Base-by-base conservation (phyloP, 2,113 vertebrate genomes). In the Ceyx cyanopectus region DNA sequence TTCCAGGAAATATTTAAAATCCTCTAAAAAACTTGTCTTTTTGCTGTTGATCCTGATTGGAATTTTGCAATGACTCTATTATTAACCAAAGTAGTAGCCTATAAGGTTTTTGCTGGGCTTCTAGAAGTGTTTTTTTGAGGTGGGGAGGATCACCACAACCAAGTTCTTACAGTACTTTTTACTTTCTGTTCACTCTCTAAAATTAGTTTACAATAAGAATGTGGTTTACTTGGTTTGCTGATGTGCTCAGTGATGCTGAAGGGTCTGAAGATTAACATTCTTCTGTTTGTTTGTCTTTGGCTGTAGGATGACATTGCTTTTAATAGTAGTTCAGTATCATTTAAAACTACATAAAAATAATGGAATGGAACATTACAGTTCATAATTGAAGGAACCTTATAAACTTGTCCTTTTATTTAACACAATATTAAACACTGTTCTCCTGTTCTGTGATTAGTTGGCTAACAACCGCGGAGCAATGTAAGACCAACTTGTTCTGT, bases 141-240 rank as follows among this genome's bases (percentile, higher is more conserved):
- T 3, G 0, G 0, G 4, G 0, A 27, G 0, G 2, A 19, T 82
- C 2, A 6, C 27, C 48, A 58, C 40, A 83, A 68, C 2, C 16
- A 48, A 40, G 2, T 30, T 63, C 3, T 22, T 51, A 62, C 5
- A 70, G 5, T 8, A 34, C 1, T 13, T 77, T 77, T 63, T 60
- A 26, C 10, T 54, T 7, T 51, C 67, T 51, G 2, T 73, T 77
- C 22, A 21, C 2, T 46, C 10, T 29, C 16, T n/a, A 63, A 57
- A 58, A 65, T 23, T 32, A 53, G 4, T 63, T 84, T 37, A 60
- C 22, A 29, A 62, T 27, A 77, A 41, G 2, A 24, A 1, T 50
- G 3, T 21, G 5, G 6, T 56, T 73, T 68, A 82, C 32, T 46
- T 72, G 27, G 17, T 73, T 89, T 81, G 24, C 17, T 53, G 56